Conservation (phyloP, 2,797 vertebrate species). For the Phoxinus dragarum region DNA sequence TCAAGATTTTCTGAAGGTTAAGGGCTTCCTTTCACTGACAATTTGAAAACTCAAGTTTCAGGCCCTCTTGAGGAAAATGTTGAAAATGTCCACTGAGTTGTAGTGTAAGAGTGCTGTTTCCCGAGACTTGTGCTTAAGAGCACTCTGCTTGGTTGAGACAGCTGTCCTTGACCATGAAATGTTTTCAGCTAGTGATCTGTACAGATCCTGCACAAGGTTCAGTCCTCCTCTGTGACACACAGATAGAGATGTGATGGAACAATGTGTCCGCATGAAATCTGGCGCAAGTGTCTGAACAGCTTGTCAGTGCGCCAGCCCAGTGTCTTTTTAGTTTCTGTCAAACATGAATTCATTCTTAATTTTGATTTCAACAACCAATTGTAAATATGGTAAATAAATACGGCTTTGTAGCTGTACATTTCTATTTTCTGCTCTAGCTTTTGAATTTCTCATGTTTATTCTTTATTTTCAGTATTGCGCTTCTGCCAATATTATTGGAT, state of each 20-base stretch:
- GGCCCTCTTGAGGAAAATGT: not conserved
- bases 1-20: slow-evolving; percentile 15
- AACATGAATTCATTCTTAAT: slow-evolving; percentile 49
- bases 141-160: slow-evolving; percentile 19
- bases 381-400: not conserved
- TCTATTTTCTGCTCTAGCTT: not conserved
- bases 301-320: slow-evolving; percentile 21
- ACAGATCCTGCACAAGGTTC: slow-evolving; percentile 23
- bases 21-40: not conserved
- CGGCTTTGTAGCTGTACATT: not conserved
- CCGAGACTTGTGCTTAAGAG: slow-evolving; percentile 1
- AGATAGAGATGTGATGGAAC: slow-evolving; percentile 44
- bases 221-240: slow-evolving; percentile 4
- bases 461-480: not conserved
- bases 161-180: slow-evolving; percentile 31
- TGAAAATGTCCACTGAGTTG: not conserved
- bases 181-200: slow-evolving; percentile 29
- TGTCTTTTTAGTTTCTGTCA: slow-evolving; percentile 43
- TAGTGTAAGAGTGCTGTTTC: slow-evolving; percentile 5
- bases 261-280: slow-evolving; percentile 3
- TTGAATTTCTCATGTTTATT: not conserved
- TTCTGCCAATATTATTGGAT: not conserved
- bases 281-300: slow-evolving; percentile 28
- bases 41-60: not conserved
- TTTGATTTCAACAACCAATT: slow-evolving; percentile 43